Base-by-base conservation (phyloP, 2,797 vertebrate genomes). In the Perodicticus potto region DNA sequence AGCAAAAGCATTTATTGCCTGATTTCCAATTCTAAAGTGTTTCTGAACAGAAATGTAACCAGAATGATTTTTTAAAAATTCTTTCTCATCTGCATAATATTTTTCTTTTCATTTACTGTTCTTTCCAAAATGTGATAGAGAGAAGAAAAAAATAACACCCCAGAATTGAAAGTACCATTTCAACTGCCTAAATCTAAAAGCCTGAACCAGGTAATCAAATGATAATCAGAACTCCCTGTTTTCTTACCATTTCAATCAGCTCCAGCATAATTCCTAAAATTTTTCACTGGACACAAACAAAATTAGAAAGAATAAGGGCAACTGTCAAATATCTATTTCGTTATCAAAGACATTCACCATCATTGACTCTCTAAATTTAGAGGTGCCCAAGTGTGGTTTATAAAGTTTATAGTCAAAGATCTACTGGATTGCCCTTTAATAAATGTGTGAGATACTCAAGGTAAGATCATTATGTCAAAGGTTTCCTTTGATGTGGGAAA, bases 161-260 rank as follows among this genome's bases (percentile, higher is more conserved):
- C 32, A 59, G 53, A 78, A 89, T 89, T 83, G 37, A 96, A 95
- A 40, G 43, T 94, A 16, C 16, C 63, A 90, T 94, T 97, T 76
- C 34, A n/a, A 45, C 88, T 80, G 86, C 74, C 88, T 95, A 95
- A 90, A 96, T 40, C 92, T 19, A 93, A 97, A 20, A 96, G 84
- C 40, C 37, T 80, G 49, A 89, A 74, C 19, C 34, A 73, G 4
- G 59, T 72, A 86, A 96, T 84, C 92, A 94, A 93, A 96, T 80
- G 65, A 43, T 72, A 86, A 27, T 93, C 90, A 91, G 59, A 97
- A 97, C 67, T 86, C 72, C 43, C 43, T 81, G 0, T 80, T 96
- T 97, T 96, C 67, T 97, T 93, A 57, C 2, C 32, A 43, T 96
- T 98, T 95, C 87, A 98, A 96, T 92, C 96, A 96, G 53, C 19